Base-by-base conservation (phyloP, 2,888 invertebrate genomes). In the Macrosiphum euphorbiae region DNA sequence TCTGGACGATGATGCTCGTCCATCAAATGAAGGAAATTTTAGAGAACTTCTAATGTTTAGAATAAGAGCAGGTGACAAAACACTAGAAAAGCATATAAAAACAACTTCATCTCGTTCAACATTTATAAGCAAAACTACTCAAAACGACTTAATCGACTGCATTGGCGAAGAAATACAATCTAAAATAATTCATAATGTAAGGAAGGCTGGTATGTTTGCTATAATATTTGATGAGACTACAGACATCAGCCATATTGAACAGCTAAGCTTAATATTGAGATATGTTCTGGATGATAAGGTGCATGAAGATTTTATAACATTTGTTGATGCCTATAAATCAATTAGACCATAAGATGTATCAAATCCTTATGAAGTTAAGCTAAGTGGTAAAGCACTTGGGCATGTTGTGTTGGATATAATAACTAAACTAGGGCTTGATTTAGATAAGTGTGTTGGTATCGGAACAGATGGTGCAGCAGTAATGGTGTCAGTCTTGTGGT, bases 121-220 rank as follows among this genome's bases (percentile, higher is more conserved):
- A 86, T 86, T 86, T 44, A 86, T 44, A 28, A 86, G 86, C 26
- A 86, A 86, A 47, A 86, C 47, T 47, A 47, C 86, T 47, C 86
- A 47, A 86, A 47, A 86, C 0, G 44, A 86, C 47, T 86, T 86
- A 86, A 86, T 47, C 7, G 86, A 86, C 26, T 47, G 47, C 13
- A 44, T 86, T 86, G 86, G 44, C 86, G 28, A 86, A 86, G 86
- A 86, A 86, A 86, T 86, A 86, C 86, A 47, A 86, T 86, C 86
- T 86, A 28, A 86, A 86, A 86, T 86, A 47, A 86, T 86, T 86
- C 11, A 47, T 47, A 86, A 44, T 86, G 86, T 44, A 86, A 86
- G 86, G 86, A 85, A 11, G 85, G 85, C 85, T 85, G 44, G 85
- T 85, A 85, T 85, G 26, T 85, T 26, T 85, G 44, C 85, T 85